A percentile compares a stretch with the other conserved stretches of the same genome.
Evolutionary conservation across 2,113 vertebrate species (phyloP).

Genomic region (Benitochromis conjunctus): DNA sequence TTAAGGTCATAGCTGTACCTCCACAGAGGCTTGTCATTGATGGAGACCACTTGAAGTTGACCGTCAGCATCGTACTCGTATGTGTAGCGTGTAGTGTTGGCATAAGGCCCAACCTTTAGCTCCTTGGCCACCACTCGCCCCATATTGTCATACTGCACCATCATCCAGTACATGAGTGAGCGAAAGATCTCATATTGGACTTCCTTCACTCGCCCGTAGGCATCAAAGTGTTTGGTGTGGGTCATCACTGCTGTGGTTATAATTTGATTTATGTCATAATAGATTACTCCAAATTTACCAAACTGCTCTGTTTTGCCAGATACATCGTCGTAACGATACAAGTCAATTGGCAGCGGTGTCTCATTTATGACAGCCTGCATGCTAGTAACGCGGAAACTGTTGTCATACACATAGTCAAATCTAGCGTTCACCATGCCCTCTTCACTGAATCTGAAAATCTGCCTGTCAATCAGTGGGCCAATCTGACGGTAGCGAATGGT

Average conservation of each 20-base stretch:
- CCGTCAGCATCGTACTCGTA: slow-evolving; percentile 95
- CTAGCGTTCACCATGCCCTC: slow-evolving; percentile 98
- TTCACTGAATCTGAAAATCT: slow-evolving; percentile 98
- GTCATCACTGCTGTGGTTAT: slow-evolving; percentile 99
- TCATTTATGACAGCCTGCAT: slow-evolving; percentile 99
- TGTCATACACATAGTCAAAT: slow-evolving; percentile 98
- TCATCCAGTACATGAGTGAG: slow-evolving; percentile 99
- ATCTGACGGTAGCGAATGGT: slow-evolving; percentile 96
- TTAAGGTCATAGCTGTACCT: slow-evolving; percentile 97
- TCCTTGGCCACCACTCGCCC: slow-evolving; percentile 96
- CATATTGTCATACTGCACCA: slow-evolving; percentile 97
- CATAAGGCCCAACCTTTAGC: slow-evolving; percentile 95
- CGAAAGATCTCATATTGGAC: slow-evolving; percentile 98
- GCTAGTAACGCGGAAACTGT: slow-evolving; percentile 97
- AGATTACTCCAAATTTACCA: slow-evolving; percentile 97
- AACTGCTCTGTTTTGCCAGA: slow-evolving; percentile 97
- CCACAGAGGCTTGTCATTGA: slow-evolving; percentile 97
- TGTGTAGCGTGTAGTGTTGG: slow-evolving; percentile 93
- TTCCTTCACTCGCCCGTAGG: slow-evolving; percentile 94
- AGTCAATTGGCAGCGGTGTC: slow-evolving; percentile 92
- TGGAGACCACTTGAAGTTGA: slow-evolving; percentile 91
- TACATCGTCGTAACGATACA: slow-evolving; percentile 95
- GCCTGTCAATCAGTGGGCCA: slow-evolving; percentile 92
- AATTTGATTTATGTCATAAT: slow-evolving; percentile 98
- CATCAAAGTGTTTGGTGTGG: slow-evolving; percentile 97